Percentiles rank a stretch among this genome's conserved stretches.
phyloP scores from a whole-genome alignment of 1,140 invertebrate genomes.

The Calephelis virginiensis region DNA sequence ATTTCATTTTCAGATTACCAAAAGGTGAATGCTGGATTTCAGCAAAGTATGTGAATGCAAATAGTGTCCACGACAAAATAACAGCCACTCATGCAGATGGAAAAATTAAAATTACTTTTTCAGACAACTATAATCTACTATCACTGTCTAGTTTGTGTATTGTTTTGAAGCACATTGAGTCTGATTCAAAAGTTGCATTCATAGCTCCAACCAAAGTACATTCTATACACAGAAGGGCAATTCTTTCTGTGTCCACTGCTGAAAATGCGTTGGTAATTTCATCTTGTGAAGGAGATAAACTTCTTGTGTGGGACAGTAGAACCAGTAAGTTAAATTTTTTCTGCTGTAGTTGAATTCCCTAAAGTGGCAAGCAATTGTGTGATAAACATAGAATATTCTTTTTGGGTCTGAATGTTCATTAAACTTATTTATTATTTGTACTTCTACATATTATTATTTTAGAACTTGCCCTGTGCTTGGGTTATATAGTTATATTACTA shows the following conservation, averaged over 20 bases:
- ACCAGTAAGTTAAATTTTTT: slow-evolving; percentile 63
- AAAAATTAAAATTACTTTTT: slow-evolving; percentile 62
- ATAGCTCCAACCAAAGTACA: slow-evolving; percentile 65
- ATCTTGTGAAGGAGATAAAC: slow-evolving; percentile 79
- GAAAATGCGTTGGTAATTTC: slow-evolving; percentile 82
- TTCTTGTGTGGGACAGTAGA: slow-evolving; percentile 82
- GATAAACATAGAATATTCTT: too few species aligned
- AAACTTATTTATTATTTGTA: too few species aligned
- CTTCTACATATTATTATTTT: too few species aligned
- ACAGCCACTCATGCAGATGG: slow-evolving; percentile 49
- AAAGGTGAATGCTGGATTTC: slow-evolving; percentile 72
- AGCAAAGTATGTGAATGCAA: slow-evolving; percentile 62
- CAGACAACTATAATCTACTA: slow-evolving; percentile 58
- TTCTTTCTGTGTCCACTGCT: slow-evolving; percentile 79
- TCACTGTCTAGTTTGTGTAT: slow-evolving; percentile 56
- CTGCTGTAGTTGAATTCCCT: too few species aligned
- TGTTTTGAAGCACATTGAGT: slow-evolving; percentile 61
- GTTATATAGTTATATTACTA: too few species aligned
- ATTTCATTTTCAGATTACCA: slow-evolving; percentile 52
- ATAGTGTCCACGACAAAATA: slow-evolving; percentile 62
- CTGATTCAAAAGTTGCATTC: slow-evolving; percentile 66
- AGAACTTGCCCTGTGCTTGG: too few species aligned
- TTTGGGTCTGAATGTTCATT: too few species aligned
- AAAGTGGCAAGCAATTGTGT: too few species aligned
- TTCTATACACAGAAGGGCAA: slow-evolving; percentile 66